Conservation (phyloP, 2,113 vertebrate species). For the Percina caprodes region DNA sequence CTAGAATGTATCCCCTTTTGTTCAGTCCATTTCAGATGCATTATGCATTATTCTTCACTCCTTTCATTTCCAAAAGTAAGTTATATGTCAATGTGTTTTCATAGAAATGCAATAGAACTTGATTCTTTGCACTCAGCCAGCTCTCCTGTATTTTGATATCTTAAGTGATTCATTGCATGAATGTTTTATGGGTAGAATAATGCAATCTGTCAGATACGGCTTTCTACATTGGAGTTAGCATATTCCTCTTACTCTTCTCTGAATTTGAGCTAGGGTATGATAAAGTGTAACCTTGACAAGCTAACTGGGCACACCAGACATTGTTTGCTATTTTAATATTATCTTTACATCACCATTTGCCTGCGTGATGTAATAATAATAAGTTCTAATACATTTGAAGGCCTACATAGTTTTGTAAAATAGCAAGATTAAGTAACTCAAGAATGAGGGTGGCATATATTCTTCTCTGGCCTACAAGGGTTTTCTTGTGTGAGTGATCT, state of each 20-base stretch:
- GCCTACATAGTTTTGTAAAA: constrained; percentile 6
- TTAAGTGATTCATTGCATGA: constrained; percentile 74
- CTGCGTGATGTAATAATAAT: not conserved
- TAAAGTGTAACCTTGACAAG: constrained; percentile 34
- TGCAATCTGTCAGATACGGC: constrained; percentile 53
- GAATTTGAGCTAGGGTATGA: constrained; percentile 32
- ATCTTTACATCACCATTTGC: constrained; percentile 29
- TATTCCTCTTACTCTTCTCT: constrained; percentile 26
- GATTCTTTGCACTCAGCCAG: constrained; percentile 31
- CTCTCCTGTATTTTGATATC: constrained; percentile 59
- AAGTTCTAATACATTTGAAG: constrained; percentile 3
- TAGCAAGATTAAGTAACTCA: constrained; percentile 13
- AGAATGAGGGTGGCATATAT: constrained; percentile 8
- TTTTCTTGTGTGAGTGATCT: constrained; percentile 52
- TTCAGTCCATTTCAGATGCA: constrained; percentile 45
- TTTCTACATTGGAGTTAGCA: constrained; percentile 37
- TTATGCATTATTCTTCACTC: constrained; percentile 51
- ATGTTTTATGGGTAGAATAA: constrained; percentile 74
- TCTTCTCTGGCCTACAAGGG: constrained; percentile 31
- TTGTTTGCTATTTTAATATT: constrained; percentile 21
- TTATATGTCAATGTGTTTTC: constrained; percentile 62
- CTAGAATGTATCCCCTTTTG: constrained; percentile 43
- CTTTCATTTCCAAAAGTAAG: constrained; percentile 59
- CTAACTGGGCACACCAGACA: constrained; percentile 11
- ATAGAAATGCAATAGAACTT: constrained; percentile 55